These are phyloP conservation scores for Picus viridis DNA, from an alignment of 2,797 vertebrate species.

Conservation along the genomic window DNA sequence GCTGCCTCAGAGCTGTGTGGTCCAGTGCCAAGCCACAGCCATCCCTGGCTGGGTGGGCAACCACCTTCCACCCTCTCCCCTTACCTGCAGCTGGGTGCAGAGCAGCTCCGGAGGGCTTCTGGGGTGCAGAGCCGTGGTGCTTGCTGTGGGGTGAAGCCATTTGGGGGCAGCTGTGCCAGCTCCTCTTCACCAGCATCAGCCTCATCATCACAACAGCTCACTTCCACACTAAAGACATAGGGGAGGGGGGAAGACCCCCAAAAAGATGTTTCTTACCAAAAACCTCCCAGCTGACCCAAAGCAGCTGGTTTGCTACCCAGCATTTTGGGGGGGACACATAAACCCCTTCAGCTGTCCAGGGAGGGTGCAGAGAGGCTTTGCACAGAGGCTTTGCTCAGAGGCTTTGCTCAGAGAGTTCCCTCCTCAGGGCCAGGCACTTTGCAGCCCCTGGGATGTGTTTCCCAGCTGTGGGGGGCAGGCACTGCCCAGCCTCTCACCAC, in stretches of 20 bases:
- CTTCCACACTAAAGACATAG: not conserved
- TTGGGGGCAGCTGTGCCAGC: not conserved
- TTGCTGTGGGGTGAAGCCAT: accelerated
- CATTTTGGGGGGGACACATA: accelerated
- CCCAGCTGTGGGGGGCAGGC: accelerated
- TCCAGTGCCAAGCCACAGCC: not conserved
- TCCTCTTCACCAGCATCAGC: not conserved
- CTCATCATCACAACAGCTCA: accelerated
- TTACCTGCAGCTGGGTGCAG: accelerated
- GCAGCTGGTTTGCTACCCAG: accelerated
- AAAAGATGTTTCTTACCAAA: not conserved
- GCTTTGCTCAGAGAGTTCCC: accelerated
- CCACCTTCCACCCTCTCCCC: accelerated
- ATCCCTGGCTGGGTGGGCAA: not conserved
- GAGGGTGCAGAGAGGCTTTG: not conserved
- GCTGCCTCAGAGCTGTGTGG: slow-evolving; percentile 13
- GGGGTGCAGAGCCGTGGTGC: not conserved
- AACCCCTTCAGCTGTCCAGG: not conserved
- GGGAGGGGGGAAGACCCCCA: accelerated
- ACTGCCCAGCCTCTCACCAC: not conserved
- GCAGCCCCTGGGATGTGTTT: accelerated
- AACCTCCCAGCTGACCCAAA: not conserved
- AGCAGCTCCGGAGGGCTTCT: accelerated
- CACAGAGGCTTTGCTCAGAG: not conserved
- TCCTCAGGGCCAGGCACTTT: accelerated